Evolutionary conservation across 2,888 invertebrate genomes (phyloP), one percentile per base, ranked within the genome.

Genomic region (Cheilosia variabilis): DNA sequence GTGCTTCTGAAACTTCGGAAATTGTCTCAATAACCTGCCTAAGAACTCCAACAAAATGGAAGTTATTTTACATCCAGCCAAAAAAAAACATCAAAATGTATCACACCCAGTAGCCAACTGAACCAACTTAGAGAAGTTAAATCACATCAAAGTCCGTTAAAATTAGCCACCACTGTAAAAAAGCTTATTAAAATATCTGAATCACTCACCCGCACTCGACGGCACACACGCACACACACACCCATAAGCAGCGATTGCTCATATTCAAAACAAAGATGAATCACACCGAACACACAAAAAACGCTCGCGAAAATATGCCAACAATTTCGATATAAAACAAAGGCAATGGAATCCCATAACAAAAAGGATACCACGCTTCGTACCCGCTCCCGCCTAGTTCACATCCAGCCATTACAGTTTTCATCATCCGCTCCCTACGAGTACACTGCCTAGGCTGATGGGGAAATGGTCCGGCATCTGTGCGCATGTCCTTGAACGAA

Each of bases 281-380:
- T 84, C 84, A 76, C 69, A 80, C 71, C 82, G 57, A 73, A 57
- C 45, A 57, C 63, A 72, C 43, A 45, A 52, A 53, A 34, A 24
- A 53, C 43, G 69, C 57, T 66, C 58, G 65, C 71, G 63, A 81
- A 86, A 86, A 80, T 76, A 86, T 86, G 71, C 86, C 22, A 86
- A 86, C 65, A 77, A 86, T 86, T 86, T 86, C 81, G 72, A 86
- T 86, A 81, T 86, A 72, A 86, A 86, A 86, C 86, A 86, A 86
- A 86, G 68, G 62, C 86, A 66, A 84, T 50, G 81, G 76, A 68
- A 81, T 76, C 72, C 62, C 76, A 58, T 43, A 27, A 50, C 34
- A 19, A 71, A 55, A 55, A 63, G 65, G 50, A 77, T 66, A 71
- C 22, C 62, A 71, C 27, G 13, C 45, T 43, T 22, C 27, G 2